Evolutionary conservation across 2,888 invertebrate genomes (phyloP).

Genomic region (Cybosia mesomella): DNA sequence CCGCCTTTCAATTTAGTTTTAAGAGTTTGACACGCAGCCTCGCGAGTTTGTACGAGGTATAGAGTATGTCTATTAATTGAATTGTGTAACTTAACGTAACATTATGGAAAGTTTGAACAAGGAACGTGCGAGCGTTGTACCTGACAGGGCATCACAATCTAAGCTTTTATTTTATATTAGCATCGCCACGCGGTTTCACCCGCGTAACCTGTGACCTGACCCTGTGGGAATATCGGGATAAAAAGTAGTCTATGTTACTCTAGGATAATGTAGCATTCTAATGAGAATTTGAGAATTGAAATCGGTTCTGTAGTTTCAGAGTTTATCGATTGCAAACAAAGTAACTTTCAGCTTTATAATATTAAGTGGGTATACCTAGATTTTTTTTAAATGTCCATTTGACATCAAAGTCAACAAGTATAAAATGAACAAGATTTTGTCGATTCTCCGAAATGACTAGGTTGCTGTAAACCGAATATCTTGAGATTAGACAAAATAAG

Average conservation of each 20-base stretch:
- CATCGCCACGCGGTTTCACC: too few species aligned
- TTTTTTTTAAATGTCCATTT: neutral
- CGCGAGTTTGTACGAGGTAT: constrained; percentile 22
- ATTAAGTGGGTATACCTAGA: neutral
- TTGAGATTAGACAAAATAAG: neutral
- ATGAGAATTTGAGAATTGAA: too few species aligned
- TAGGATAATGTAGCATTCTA: neutral
- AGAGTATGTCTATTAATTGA: constrained; percentile 22
- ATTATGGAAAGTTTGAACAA: constrained; percentile 8
- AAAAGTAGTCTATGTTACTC: too few species aligned
- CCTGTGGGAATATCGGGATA: too few species aligned
- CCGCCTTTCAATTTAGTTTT: constrained; percentile 70
- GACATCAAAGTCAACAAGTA: neutral
- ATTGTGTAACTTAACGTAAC: constrained; percentile 17
- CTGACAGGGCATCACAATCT: neutral
- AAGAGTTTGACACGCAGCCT: constrained; percentile 44
- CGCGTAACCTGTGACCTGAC: too few species aligned
- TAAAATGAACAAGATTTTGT: neutral
- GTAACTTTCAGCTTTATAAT: too few species aligned
- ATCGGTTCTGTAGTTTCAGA: too few species aligned
- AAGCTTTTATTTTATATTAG: neutral
- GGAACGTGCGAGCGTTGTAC: constrained; percentile 11
- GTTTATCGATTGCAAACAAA: too few species aligned
- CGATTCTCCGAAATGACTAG: neutral
- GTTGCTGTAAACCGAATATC: neutral